Base-by-base conservation (phyloP, 2,797 vertebrate species). In the Gorsachius magnificus region DNA sequence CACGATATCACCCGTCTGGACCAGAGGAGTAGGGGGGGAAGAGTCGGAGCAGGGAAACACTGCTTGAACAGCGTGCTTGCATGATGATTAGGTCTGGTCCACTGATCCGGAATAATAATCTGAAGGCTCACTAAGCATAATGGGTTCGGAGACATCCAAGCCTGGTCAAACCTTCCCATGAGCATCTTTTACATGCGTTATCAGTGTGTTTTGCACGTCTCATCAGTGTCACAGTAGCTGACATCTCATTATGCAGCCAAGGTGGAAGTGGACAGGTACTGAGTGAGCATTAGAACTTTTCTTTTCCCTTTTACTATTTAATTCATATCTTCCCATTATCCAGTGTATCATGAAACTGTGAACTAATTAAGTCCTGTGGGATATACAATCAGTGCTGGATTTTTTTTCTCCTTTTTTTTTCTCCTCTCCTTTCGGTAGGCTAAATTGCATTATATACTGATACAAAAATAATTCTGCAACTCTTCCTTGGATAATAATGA, bases 341-440 rank as follows among this genome's bases (percentile, higher is more conserved):
- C 41, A 38, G 76, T 16, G 51, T 75, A 93, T 96, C 96, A 9
- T 88, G 94, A 96, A 97, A 95, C 97, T 89, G 90, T 83, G 93
- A 98, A 96, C 95, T 98, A 98, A 98, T 98, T 98, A 98, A 98
- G 97, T 98, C 98, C 98, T 98, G 33, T 98, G 98, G 98, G 98
- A 98, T 96, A 97, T 85, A 91, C 96, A 97, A 98, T 98, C 96
- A 96, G 96, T 89, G 92, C 90, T 81, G 70, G 78, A 50, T 54
- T 66, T 45, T 38, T 61, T 92, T 86, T 79, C 84, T 79, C 57
- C 2, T 3, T 5, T 8, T 41, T 31, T 53, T n/a, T 33, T 5
- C 3, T 16, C 29, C 6, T 8, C 45, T 53, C 33, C 61, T 93
- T 89, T 92, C 25, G 15, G 95, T 93, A 93, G 87, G 94, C 93